These are phyloP conservation scores for Myrmecobius fasciatus DNA, from an alignment of 2,113 vertebrate species.

Conservation along the genomic window DNA sequence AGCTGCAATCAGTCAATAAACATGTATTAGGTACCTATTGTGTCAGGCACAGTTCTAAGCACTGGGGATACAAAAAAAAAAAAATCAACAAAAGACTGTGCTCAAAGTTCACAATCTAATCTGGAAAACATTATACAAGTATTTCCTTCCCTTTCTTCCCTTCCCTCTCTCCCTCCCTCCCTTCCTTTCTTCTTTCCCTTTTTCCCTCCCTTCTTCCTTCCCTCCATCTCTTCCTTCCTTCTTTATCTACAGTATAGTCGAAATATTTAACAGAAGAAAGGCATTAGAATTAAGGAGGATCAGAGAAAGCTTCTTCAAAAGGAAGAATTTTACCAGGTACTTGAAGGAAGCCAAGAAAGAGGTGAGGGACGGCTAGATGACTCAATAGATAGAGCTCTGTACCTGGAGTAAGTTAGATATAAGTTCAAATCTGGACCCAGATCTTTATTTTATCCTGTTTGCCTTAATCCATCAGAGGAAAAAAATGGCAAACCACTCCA, in stretches of 20 bases:
- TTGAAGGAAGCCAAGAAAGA: background rate
- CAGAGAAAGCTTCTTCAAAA: background rate
- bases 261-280: background rate
- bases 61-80: background rate
- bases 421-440: background rate
- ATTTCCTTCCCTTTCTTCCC: no score
- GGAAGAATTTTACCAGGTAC: background rate
- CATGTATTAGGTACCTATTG: background rate
- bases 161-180: no score
- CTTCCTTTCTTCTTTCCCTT: no score
- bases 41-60: background rate
- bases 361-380: background rate
- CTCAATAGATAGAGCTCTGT: background rate
- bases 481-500: background rate
- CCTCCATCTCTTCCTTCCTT: no score
- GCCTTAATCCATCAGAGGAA: background rate
- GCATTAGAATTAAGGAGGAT: background rate
- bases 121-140: background rate
- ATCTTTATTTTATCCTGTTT: background rate
- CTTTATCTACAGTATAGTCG: background rate
- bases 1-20: background rate
- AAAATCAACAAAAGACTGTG: background rate
- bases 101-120: background rate
- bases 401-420: background rate
- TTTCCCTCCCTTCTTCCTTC: no score